Percentiles rank a stretch among this genome's conserved stretches.
These are phyloP conservation scores for Capitulum mitella DNA, from an alignment of 2,888 invertebrate genomes.

Conservation along the genomic window DNA sequence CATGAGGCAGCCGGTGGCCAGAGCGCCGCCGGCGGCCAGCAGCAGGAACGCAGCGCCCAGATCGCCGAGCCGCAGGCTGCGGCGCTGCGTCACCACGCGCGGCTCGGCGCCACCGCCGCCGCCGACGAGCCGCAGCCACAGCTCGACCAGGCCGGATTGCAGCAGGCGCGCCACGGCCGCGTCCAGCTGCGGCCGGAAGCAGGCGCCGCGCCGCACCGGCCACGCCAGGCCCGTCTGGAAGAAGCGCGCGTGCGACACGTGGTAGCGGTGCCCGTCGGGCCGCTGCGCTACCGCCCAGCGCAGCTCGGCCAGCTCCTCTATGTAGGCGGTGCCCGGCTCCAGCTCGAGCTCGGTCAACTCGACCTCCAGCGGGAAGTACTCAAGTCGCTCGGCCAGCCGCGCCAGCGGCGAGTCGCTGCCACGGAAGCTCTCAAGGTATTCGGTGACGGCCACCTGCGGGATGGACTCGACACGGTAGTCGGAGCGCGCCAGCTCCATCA, in stretches of 20 bases:
- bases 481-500: conserved; percentile 35
- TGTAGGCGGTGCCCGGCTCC: conserved; percentile 27
- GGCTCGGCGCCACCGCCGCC: neutral
- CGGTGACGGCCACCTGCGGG: conserved; percentile 46
- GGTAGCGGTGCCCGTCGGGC: neutral
- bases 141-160: neutral
- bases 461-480: conserved; percentile 37
- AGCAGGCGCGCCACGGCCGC: neutral
- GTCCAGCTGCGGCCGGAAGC: neutral
- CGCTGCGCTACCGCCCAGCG: neutral
- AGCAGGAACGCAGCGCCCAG: too few species aligned
- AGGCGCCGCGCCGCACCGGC: neutral
- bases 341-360: conserved; percentile 30
- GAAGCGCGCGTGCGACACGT: neutral
- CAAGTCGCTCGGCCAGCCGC: conserved; percentile 28
- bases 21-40: too few species aligned
- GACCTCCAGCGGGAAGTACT: conserved; percentile 32
- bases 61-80: too few species aligned
- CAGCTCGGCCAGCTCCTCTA: conserved; percentile 19
- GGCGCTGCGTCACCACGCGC: too few species aligned
- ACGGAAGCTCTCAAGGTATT: conserved; percentile 47
- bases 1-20: too few species aligned
- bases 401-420: conserved; percentile 36
- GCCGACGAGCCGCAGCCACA: neutral
- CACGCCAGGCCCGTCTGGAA: neutral